phyloP scores from a whole-genome alignment of 1,140 invertebrate genomes.

The Pseudomyrmex dendroicus region DNA sequence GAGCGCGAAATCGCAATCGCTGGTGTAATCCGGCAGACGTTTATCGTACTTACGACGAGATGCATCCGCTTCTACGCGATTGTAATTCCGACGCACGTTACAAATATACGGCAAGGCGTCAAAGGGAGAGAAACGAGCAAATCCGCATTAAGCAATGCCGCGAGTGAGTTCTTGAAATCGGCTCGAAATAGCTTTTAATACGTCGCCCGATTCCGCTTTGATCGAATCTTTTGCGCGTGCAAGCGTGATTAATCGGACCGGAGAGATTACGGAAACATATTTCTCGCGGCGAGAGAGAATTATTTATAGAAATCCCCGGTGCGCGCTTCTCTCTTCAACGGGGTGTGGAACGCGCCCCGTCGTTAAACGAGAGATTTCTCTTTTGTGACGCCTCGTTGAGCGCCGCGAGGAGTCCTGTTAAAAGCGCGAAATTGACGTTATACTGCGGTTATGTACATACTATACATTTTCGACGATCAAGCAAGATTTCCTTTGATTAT shows the following conservation, averaged over 20 bases:
- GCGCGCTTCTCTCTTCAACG: not conserved
- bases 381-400: conserved; percentile 9
- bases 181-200: conserved; percentile 40
- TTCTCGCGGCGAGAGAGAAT: conserved; percentile 27
- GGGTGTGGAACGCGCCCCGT: not conserved
- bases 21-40: conserved; percentile 43
- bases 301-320: not conserved
- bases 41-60: conserved; percentile 2
- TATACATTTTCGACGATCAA: not conserved
- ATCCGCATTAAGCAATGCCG: conserved; percentile 39
- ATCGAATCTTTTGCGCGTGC: conserved; percentile 29
- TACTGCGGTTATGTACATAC: not conserved
- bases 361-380: conserved; percentile 17
- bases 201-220: conserved; percentile 23
- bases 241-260: conserved; percentile 35
- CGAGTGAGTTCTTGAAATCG: conserved; percentile 33
- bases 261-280: conserved; percentile 18
- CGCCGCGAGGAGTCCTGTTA: not conserved
- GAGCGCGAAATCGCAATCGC: conserved; percentile 39
- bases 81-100: conserved; percentile 24
- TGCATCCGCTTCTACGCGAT: not conserved
- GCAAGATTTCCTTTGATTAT: not conserved
- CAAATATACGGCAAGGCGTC: not conserved
- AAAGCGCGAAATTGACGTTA: conserved; percentile 17
- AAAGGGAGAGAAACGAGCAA: conserved; percentile 18